Evolutionary conservation across 2,113 vertebrate genomes (phyloP), one percentile per base, ranked within the genome.

Genomic region (Penelope pileata): DNA sequence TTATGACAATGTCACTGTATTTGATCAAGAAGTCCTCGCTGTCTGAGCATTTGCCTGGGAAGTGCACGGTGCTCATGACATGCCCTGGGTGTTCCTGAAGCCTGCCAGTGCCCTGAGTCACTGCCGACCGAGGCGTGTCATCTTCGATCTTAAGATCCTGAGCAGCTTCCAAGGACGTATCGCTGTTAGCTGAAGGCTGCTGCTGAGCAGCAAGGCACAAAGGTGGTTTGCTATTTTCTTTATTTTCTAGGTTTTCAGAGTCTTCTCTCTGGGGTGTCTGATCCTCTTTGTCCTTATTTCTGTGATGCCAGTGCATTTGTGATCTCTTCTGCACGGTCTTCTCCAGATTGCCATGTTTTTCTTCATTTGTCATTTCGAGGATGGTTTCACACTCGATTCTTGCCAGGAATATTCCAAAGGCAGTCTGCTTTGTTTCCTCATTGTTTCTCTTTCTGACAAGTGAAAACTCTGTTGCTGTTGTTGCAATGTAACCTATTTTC

Each of bases 341-440:
- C 79, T 90, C 86, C 79, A 91, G 94, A 74, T 94, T 95, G 63
- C 96, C 82, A 12, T 77, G 73, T n/a, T 93, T 94, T 36, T 60
- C 96, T 63, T 98, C 97, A 18, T 88, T 91, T 92, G 97, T 95
- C 36, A 94, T 93, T 91, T 98, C 84, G 3, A 98, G 97, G 63
- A 98, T 74, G 18, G 96, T 68, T 91, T 97, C 95, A 45, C 98
- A 98, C 22, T 98, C 94, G 1, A 98, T 95, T 91, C 98, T 98
- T 16, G 97, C 98, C 85, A 99, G 97, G 92, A 99, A 98, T 83
- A 99, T 97, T 87, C 99, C 98, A 73, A 99, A 98, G 6, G 98
- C 98, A 69, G 98, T 90, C 67, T 97, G 94, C 72, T 98, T 97
- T 1, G 90, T 97, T 58, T 93, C 95, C 47, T 98, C 97, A 42